Percentiles rank a stretch among this genome's conserved stretches.
These are phyloP conservation scores for Eulemur mongoz DNA, from an alignment of 2,797 vertebrate genomes.

Conservation along the genomic window DNA sequence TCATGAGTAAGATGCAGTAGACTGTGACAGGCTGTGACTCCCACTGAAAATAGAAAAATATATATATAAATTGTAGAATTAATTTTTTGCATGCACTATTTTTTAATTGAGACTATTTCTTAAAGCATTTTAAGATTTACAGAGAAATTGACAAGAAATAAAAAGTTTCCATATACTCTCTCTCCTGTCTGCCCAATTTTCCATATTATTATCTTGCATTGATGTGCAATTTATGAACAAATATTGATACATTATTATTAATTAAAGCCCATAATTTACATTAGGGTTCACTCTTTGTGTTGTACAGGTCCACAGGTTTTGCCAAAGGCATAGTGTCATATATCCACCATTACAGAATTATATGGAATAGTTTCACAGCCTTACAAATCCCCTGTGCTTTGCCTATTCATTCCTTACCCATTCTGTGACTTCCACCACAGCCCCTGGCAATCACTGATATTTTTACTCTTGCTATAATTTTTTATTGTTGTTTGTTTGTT, in stretches of 20 bases:
- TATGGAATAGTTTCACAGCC: not conserved
- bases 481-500: not conserved
- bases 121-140: not conserved
- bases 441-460: not conserved
- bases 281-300: not conserved
- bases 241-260: not conserved
- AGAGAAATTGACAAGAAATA: not conserved
- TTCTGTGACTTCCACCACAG: not conserved
- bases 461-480: not conserved
- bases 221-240: not conserved
- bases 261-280: not conserved
- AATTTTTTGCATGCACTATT: not conserved
- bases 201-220: not conserved
- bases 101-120: not conserved
- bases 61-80: not conserved
- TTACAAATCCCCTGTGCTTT: not conserved
- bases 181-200: not conserved
- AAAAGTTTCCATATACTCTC: not conserved
- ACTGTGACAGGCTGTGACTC: not conserved
- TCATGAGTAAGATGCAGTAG: not conserved
- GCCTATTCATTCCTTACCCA: not conserved
- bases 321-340: not conserved
- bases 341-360: not conserved
- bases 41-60: not conserved
- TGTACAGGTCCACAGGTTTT: not conserved